A percentile compares a stretch with the other conserved stretches of the same genome.
Conservation (phyloP, 2,113 vertebrate genomes). For the Chloropsis cyanopogon region DNA sequence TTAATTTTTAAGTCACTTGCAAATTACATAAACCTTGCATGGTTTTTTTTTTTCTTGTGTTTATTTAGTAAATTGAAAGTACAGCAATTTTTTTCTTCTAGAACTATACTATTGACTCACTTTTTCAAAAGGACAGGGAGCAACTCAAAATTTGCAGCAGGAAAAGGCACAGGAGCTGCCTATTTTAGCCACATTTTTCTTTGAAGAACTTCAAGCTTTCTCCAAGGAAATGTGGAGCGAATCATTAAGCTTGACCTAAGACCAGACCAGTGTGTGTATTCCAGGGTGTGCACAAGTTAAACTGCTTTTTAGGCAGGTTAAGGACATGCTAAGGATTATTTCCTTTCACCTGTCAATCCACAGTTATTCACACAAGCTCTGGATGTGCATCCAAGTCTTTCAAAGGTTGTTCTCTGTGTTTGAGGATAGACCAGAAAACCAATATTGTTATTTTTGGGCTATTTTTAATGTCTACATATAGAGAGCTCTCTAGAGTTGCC, state of each 20-base stretch:
- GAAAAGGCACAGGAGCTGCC: neutral
- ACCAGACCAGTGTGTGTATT: neutral
- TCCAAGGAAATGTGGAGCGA: neutral
- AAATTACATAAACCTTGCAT: neutral
- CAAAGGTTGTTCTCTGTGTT: neutral
- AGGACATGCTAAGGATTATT: neutral
- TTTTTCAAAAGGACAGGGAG: neutral
- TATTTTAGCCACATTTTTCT: neutral
- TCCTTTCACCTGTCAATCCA: constrained; percentile 30
- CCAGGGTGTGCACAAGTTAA: neutral
- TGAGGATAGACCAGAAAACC: constrained; percentile 21
- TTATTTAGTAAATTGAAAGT: neutral
- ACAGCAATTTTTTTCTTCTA: accelerated
- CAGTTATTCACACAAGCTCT: neutral
- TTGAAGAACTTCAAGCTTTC: neutral
- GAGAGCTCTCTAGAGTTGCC: constrained; percentile 12
- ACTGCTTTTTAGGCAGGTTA: neutral
- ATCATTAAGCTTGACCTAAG: neutral
- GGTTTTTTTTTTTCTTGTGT: neutral
- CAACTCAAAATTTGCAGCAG: neutral
- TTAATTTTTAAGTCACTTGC: neutral
- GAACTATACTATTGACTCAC: neutral
- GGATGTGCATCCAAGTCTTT: neutral
- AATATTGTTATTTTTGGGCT: constrained; percentile 28
- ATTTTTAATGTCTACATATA: constrained; percentile 32